phyloP scores from a whole-genome alignment of 2,113 vertebrate species.

The Struthidea cinerea region DNA sequence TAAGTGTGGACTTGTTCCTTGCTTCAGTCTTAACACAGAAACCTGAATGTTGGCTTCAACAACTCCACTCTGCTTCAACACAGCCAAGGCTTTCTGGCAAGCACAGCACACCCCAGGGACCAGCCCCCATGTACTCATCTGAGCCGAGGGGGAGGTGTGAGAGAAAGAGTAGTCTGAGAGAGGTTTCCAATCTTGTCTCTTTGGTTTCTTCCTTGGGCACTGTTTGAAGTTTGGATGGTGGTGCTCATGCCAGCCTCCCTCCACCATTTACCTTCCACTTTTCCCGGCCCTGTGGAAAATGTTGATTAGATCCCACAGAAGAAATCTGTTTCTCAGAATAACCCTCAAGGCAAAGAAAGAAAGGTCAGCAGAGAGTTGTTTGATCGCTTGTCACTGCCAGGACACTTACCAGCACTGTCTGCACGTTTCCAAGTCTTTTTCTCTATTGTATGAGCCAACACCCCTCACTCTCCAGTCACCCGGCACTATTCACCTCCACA shows the following conservation, averaged over 20 bases:
- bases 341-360: background rate
- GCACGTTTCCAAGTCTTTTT: background rate
- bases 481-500: background rate
- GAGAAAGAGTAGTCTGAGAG: background rate
- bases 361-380: background rate
- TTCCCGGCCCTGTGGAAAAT: background rate
- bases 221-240: background rate
- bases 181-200: background rate
- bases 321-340: background rate
- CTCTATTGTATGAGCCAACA: background rate
- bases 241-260: background rate
- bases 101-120: background rate
- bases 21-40: background rate
- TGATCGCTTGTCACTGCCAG: background rate
- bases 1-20: background rate
- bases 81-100: background rate
- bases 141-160: background rate
- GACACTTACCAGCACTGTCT: background rate
- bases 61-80: background rate
- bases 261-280: background rate
- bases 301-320: background rate
- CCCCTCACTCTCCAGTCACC: background rate
- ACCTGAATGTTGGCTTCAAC: background rate
- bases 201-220: background rate
- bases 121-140: rapidly evolving